phyloP scores from a whole-genome alignment of 2,888 invertebrate species.

The Lasioglossum villosulum region DNA sequence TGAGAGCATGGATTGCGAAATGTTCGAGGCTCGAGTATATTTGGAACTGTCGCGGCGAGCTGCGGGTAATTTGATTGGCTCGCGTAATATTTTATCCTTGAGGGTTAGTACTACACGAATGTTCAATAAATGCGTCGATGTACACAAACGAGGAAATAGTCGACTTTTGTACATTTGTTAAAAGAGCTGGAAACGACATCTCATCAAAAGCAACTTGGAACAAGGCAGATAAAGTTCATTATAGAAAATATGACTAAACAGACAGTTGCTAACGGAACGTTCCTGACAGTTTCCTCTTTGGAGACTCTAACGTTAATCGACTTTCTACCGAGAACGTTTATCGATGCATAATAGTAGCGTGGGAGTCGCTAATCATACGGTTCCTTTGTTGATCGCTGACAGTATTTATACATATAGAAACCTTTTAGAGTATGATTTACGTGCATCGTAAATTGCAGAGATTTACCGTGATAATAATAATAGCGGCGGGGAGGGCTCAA shows the following conservation, averaged over 20 bases:
- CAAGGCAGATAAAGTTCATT: background rate
- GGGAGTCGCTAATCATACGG: background rate
- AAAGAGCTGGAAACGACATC: background rate
- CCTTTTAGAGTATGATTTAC: background rate
- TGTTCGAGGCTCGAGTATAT: background rate
- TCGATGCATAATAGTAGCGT: background rate
- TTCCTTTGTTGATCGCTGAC: background rate
- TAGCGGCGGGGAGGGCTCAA: background rate
- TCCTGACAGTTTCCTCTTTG: background rate
- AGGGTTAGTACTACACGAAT: too few relatives aligned
- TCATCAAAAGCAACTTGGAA: background rate
- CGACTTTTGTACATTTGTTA: background rate
- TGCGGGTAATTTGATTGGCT: background rate
- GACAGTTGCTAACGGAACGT: background rate
- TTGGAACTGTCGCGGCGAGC: background rate
- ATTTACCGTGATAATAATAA: background rate
- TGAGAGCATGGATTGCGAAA: background rate
- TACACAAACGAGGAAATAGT: background rate
- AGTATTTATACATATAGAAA: conserved; percentile 5
- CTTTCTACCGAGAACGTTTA: background rate
- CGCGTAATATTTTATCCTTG: background rate
- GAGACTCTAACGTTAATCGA: background rate
- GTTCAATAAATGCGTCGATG: too few relatives aligned
- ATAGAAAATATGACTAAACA: background rate
- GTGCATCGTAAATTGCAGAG: background rate